Base-by-base conservation (phyloP, 2,797 vertebrate species). In the Danio tinwini region DNA sequence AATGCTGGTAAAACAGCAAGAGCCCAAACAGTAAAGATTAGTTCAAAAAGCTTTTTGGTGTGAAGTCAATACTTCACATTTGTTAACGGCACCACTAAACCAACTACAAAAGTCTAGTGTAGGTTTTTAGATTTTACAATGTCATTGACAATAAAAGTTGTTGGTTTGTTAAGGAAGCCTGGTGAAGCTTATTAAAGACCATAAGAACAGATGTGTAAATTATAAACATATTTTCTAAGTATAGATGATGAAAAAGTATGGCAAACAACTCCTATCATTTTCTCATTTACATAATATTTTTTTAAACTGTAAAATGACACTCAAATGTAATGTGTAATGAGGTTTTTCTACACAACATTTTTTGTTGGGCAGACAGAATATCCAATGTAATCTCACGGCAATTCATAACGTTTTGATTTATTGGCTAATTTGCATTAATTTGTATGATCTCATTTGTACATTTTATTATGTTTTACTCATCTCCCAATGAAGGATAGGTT, bases 1-100 rank as follows among this genome's bases (percentile, higher is more conserved):
- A 44, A 17, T 17, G 49, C 68, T 55, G 16, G 21, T 37, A 21
- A 62, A 70, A 72, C 12, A 72, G 69, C 45, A 62, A 53, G 49
- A 70, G 6, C 52, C 9, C 9, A 17, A 70, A 61, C 29, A 5
- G 45, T 9, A 50, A 59, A 70, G n/a, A 59, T 42, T 10, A 71
- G 19, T 29, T 10, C 47, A 71, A 78, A 14, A 29, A 70, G 71
- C 14, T 12, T 71, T 39, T 19, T 6, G 8, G 0, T 44, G 17
- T 40, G 9, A 19, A 45, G 40, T 72, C 12, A 56, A 10, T 19
- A 42, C 12, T 14, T 44, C n/a, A 10, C 12, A 56, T 21, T 44
- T 42, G 53, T 42, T 29, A 1, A 29, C 29, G 3, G 3, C 29
- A 29, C 29, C 17, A 71, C 39, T 56, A 6, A 11, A 42, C 68